Percentiles rank a stretch among this genome's conserved stretches.
phyloP scores from a whole-genome alignment of 2,888 invertebrate species.

The Trichacis sp. region DNA sequence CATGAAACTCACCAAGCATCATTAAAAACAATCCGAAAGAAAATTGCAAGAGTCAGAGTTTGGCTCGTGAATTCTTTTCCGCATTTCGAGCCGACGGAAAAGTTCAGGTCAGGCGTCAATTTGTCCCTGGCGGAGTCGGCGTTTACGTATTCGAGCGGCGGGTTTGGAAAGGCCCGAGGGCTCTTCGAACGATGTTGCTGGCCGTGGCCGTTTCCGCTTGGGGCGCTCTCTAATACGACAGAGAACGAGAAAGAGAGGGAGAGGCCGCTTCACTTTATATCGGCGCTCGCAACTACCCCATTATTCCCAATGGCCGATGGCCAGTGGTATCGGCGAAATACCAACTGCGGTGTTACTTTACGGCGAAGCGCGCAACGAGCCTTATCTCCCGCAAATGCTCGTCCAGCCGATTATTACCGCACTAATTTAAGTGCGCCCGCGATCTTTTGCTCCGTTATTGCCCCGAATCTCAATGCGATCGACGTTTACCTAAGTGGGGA shows the following conservation, averaged over 20 bases:
- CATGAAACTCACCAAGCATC: no score
- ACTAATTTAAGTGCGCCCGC: constrained; percentile 31
- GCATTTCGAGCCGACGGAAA: constrained; percentile 13
- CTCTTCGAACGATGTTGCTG: constrained; percentile 65
- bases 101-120: constrained; percentile 48
- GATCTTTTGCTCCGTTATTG: constrained; percentile 11
- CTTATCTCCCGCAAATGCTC: constrained; percentile 41
- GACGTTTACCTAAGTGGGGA: neutral
- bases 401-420: constrained; percentile 38
- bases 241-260: constrained; percentile 38
- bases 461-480: neutral
- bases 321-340: constrained; percentile 60
- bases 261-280: constrained; percentile 53
- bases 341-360: constrained; percentile 56
- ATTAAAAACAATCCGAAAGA: neutral
- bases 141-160: constrained; percentile 59
- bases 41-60: neutral
- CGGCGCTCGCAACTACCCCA: constrained; percentile 58
- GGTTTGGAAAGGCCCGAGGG: constrained; percentile 59
- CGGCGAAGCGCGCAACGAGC: constrained; percentile 41
- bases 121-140: constrained; percentile 60
- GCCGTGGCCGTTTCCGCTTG: constrained; percentile 64
- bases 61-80: constrained; percentile 2
- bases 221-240: constrained; percentile 57
- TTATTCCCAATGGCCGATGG: constrained; percentile 64